Evolutionary conservation across 2,888 invertebrate species (phyloP).

Genomic region (Gisinianus flammeolus): DNA sequence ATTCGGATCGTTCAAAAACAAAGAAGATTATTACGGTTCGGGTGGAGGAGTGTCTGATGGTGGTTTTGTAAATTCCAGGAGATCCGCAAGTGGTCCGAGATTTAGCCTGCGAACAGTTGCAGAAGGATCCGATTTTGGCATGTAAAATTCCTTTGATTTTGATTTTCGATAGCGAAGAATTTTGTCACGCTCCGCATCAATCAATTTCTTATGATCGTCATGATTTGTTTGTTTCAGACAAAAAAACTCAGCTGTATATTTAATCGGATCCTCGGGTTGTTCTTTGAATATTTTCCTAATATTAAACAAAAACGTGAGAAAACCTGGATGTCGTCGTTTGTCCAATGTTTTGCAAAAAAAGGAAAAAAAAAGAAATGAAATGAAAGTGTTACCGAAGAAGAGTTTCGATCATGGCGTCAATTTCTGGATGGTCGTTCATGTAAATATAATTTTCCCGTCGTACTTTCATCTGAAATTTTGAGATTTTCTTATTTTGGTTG

Average conservation of each 20-base stretch:
- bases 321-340: too few relatives aligned
- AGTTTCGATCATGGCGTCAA: slow-evolving; percentile 46
- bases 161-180: slow-evolving; percentile 40
- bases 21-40: too few relatives aligned
- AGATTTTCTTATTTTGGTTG: too few relatives aligned
- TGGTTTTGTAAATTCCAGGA: slow-evolving; percentile 14
- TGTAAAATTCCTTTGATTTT: slow-evolving; percentile 40
- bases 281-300: slow-evolving; percentile 42
- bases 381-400: slow-evolving; percentile 23
- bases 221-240: slow-evolving; percentile 4
- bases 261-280: slow-evolving; percentile 42
- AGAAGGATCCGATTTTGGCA: not conserved
- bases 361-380: not conserved
- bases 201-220: slow-evolving; percentile 21
- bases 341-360: not conserved
- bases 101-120: slow-evolving; percentile 5
- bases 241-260: slow-evolving; percentile 46
- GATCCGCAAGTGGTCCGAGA: slow-evolving; percentile 24
- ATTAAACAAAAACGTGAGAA: not conserved
- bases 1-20: too few relatives aligned
- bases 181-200: slow-evolving; percentile 40
- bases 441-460: slow-evolving; percentile 50
- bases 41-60: not conserved
- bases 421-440: slow-evolving; percentile 47
- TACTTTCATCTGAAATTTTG: slow-evolving; percentile 31